Evolutionary conservation across 1,140 invertebrate genomes (phyloP).

Genomic region (Zaprionus kolodkinae): DNA sequence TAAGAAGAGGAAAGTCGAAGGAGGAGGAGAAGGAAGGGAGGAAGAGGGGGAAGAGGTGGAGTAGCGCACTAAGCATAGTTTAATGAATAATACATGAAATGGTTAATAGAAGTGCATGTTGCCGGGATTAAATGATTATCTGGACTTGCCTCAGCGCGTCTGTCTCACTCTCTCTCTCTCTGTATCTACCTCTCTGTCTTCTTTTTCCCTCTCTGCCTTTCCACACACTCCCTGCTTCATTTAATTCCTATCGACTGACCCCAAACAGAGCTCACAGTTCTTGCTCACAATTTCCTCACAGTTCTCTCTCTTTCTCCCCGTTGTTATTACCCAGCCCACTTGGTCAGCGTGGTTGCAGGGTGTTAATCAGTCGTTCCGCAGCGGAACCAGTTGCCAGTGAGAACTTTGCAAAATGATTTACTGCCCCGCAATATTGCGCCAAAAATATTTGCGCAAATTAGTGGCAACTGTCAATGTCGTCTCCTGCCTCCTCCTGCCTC

Average conservation of each 20-base stretch:
- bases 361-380: constrained; percentile 27
- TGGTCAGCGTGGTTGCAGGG: not conserved
- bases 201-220: not conserved
- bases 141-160: not conserved
- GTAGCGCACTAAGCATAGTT: constrained; percentile 49
- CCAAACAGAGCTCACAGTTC: not conserved
- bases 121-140: constrained; percentile 79
- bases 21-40: not conserved
- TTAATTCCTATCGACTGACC: constrained; percentile 2
- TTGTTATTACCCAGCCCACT: constrained; percentile 49
- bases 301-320: not conserved
- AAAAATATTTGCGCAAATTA: constrained; percentile 56
- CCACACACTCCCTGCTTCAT: not conserved
- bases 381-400: constrained; percentile 14
- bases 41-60: not conserved
- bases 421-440: constrained; percentile 22
- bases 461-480: constrained; percentile 16
- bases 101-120: constrained; percentile 53
- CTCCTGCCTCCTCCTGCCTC: not conserved
- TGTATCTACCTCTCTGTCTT: not conserved
- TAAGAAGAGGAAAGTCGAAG: not conserved
- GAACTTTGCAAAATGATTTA: constrained; percentile 53
- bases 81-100: constrained; percentile 78
- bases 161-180: not conserved
- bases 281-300: not conserved